Percentiles rank a stretch among this genome's conserved stretches.
Conservation (phyloP, 1,140 invertebrate genomes). For the Drepana arcuata region DNA sequence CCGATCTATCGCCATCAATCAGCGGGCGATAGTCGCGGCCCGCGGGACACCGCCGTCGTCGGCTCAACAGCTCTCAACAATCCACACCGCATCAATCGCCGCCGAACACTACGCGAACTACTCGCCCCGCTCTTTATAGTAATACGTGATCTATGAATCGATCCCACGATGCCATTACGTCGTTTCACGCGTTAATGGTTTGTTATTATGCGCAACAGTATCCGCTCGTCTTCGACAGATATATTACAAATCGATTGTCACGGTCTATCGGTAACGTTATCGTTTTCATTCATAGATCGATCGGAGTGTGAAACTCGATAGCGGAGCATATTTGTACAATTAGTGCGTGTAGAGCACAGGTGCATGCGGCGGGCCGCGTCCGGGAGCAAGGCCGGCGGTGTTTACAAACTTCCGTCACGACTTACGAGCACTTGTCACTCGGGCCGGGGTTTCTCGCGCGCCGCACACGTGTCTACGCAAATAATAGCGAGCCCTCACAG, state of each 20-base stretch:
- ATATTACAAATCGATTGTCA: slow-evolving; percentile 18
- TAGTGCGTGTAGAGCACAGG: slow-evolving; percentile 34
- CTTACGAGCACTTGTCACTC: slow-evolving; percentile 49
- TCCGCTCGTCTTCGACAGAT: background rate
- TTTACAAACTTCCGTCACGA: slow-evolving; percentile 67
- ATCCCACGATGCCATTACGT: too few relatives aligned
- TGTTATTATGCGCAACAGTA: slow-evolving; percentile 4
- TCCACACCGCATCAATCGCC: background rate
- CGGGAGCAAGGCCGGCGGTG: slow-evolving; percentile 60
- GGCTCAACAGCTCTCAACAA: background rate
- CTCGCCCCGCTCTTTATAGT: background rate
- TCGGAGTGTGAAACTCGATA: slow-evolving; percentile 40
- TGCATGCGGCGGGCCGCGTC: slow-evolving; percentile 21
- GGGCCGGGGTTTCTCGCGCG: slow-evolving; percentile 32
- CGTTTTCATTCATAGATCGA: slow-evolving; percentile 35
- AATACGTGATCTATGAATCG: background rate
- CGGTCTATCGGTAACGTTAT: slow-evolving; percentile 19
- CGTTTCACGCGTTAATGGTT: slow-evolving; percentile 12
- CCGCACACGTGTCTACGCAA: slow-evolving; percentile 55
- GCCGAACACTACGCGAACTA: background rate
- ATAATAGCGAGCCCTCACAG: slow-evolving; percentile 62
- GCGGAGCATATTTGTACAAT: slow-evolving; percentile 15
- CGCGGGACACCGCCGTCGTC: slow-evolving; percentile 1
- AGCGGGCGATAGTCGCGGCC: slow-evolving; percentile 16
- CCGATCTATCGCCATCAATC: slow-evolving; percentile 67